Evolutionary conservation across 2,797 vertebrate genomes (phyloP).

Genomic region (Sciurus carolinensis): DNA sequence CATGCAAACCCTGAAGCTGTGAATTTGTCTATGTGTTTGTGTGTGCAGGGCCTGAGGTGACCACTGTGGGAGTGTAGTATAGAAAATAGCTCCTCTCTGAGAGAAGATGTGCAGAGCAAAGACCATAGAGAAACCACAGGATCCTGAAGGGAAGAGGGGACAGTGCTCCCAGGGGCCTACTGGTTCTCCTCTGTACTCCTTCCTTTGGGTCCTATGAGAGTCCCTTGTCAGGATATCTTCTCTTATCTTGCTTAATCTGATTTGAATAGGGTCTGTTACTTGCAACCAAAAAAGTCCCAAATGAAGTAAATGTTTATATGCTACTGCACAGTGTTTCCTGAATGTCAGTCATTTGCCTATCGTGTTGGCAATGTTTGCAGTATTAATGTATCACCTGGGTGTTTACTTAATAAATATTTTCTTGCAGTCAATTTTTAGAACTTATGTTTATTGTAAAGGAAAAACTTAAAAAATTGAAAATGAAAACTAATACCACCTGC

Average conservation of each 20-base stretch:
- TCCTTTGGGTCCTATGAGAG: not conserved
- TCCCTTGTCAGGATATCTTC: not conserved
- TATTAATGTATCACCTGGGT: not conserved
- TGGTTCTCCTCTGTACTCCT: not conserved
- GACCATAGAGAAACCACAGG: not conserved
- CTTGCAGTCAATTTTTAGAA: constrained; percentile 56
- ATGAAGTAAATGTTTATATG: not conserved
- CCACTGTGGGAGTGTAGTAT: not conserved
- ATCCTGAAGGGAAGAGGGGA: not conserved
- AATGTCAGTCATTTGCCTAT: not conserved
- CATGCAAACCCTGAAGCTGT: not conserved
- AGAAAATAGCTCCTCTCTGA: not conserved
- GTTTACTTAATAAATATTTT: constrained; percentile 77
- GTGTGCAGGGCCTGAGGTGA: not conserved
- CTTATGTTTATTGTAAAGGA: not conserved
- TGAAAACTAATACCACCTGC: not conserved
- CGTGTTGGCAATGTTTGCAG: not conserved
- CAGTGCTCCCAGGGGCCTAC: not conserved
- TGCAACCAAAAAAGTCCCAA: not conserved
- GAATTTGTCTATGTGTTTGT: not conserved
- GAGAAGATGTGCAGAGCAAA: not conserved
- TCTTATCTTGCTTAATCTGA: not conserved
- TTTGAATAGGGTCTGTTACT: not conserved
- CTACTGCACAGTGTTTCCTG: not conserved
- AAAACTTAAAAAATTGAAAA: constrained; percentile 1